phyloP scores from a whole-genome alignment of 2,888 invertebrate genomes.

The Drosophila helvetica region DNA sequence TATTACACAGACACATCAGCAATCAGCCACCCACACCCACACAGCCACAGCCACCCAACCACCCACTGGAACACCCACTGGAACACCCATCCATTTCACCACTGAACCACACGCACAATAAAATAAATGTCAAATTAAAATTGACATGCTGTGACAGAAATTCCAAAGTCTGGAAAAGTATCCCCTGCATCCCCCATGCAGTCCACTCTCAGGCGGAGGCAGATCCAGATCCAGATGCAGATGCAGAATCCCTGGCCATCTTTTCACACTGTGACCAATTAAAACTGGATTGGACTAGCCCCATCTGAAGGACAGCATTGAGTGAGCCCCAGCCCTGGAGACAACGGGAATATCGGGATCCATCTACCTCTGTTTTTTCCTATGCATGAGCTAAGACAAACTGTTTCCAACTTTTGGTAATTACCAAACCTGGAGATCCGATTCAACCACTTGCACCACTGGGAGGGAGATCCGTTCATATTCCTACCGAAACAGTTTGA shows the following conservation, averaged over 20 bases:
- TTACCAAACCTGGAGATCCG: too few relatives aligned
- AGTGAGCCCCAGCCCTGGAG: neutral
- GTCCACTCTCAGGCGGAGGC: too few relatives aligned
- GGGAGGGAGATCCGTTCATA: too few relatives aligned
- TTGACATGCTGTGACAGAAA: constrained; percentile 68
- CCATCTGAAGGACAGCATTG: neutral
- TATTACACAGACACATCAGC: constrained; percentile 54
- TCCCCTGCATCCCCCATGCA: neutral
- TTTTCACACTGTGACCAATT: constrained; percentile 30
- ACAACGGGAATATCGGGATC: neutral
- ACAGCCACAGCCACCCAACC: neutral
- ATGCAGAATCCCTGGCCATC: constrained; percentile 11
- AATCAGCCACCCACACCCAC: neutral
- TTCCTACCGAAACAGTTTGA: too few relatives aligned
- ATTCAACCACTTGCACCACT: too few relatives aligned
- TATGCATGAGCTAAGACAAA: too few relatives aligned
- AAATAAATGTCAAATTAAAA: constrained; percentile 78
- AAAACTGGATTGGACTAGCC: constrained; percentile 33
- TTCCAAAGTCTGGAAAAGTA: neutral
- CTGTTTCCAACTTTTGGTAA: too few relatives aligned
- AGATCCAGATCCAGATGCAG: neutral
- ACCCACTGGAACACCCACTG: constrained; percentile 2
- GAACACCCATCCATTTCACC: neutral
- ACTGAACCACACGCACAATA: constrained; percentile 31
- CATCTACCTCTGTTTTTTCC: too few relatives aligned